phyloP scores from a whole-genome alignment of 2,113 vertebrate genomes.

The Leucosticte australis region DNA sequence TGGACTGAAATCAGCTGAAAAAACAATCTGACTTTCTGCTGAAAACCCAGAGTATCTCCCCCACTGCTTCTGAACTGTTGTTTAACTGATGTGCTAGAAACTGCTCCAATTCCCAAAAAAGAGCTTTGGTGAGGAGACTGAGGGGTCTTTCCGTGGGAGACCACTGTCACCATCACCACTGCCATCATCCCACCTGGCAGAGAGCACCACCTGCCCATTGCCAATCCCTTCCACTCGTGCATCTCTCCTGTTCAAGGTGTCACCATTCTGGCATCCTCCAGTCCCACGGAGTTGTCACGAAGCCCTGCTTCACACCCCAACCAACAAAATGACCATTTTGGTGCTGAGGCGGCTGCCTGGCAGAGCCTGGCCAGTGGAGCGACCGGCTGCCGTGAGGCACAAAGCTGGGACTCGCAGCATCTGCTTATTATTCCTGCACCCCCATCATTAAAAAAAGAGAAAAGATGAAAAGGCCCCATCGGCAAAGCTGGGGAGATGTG shows the following conservation, averaged over 20 bases:
- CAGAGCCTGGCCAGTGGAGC: not conserved
- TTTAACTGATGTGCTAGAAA: not conserved
- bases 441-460: not conserved
- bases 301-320: not conserved
- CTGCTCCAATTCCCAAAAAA: not conserved
- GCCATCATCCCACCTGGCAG: not conserved
- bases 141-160: not conserved
- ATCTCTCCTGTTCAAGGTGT: not conserved
- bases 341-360: rapidly evolving
- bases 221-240: rapidly evolving
- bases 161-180: not conserved
- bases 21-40: not conserved
- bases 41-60: not conserved
- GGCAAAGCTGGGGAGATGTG: not conserved
- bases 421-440: constrained; percentile 42
- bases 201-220: not conserved
- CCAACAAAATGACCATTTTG: not conserved
- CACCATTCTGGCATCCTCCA: not conserved
- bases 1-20: constrained; percentile 13
- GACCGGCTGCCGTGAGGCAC: not conserved
- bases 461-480: constrained; percentile 12
- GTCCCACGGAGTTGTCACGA: rapidly evolving
- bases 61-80: not conserved
- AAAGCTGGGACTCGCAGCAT: not conserved
- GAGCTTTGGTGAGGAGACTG: rapidly evolving